Percentiles rank a stretch among this genome's conserved stretches.
Evolutionary conservation across 2,797 vertebrate species (phyloP).

Genomic region (Euthynnus affinis): DNA sequence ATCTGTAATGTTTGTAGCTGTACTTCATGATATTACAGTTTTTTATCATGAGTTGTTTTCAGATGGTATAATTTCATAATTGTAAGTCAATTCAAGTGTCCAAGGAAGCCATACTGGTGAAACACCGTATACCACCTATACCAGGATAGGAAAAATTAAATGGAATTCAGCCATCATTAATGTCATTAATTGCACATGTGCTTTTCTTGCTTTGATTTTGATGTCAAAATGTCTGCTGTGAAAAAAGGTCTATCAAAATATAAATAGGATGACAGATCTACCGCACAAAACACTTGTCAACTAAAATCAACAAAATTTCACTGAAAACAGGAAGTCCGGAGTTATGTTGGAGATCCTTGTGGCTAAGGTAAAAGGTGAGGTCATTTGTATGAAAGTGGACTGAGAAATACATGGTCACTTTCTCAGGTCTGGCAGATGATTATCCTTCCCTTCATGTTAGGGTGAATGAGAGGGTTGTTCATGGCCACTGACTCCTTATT

Average conservation of each 20-base stretch:
- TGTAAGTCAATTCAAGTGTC: no score
- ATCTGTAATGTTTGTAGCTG: slow-evolving; percentile 35
- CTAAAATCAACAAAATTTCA: slow-evolving; percentile 8
- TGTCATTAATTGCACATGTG: no score
- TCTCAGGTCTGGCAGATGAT: slow-evolving; percentile 69
- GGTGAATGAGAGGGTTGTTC: slow-evolving; percentile 75
- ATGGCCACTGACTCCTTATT: slow-evolving; percentile 82
- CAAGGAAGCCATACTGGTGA: no score
- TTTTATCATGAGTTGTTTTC: slow-evolving; percentile 21
- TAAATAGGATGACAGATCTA: background rate
- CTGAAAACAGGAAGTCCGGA: background rate
- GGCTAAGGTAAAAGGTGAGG: slow-evolving; percentile 17
- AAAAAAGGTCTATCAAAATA: background rate
- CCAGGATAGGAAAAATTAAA: no score
- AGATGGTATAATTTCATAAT: slow-evolving; percentile 13
- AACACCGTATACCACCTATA: no score
- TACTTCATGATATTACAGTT: slow-evolving; percentile 22
- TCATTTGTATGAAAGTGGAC: slow-evolving; percentile 51
- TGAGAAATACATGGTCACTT: slow-evolving; percentile 53
- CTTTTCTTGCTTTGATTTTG: no score
- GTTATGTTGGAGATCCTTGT: background rate
- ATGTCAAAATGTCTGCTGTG: no score
- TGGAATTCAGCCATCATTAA: no score
- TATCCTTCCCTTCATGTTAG: slow-evolving; percentile 73
- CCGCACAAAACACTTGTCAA: background rate